Percentiles rank a stretch among this genome's conserved stretches.
Evolutionary conservation across 35 echinoderm and acorn worm genomes (phyloP).

Genomic region (Ptychodera flava): DNA sequence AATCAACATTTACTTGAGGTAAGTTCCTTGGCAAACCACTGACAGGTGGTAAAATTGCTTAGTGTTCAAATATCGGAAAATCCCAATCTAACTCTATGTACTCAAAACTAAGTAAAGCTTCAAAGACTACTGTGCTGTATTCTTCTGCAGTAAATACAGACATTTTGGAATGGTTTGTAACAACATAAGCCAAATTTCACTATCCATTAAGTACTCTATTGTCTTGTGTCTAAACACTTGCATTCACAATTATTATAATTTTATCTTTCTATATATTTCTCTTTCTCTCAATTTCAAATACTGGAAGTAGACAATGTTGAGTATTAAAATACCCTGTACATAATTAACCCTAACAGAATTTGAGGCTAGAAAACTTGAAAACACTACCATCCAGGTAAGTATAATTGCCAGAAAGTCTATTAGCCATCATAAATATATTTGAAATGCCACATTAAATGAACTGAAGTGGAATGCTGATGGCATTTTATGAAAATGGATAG

Average conservation of each 20-base stretch:
- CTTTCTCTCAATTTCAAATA: neutral
- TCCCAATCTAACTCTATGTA: too few species aligned
- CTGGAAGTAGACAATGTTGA: neutral
- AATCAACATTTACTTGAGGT: neutral
- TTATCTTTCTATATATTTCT: neutral
- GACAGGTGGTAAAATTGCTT: neutral
- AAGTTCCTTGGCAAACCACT: neutral
- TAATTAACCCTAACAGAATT: neutral
- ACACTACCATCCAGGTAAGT: neutral
- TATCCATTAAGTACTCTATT: neutral
- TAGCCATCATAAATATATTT: neutral
- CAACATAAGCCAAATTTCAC: neutral
- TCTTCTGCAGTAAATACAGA: neutral
- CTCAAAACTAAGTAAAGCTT: too few species aligned
- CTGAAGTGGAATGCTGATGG: neutral
- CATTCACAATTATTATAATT: neutral
- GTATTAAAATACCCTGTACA: constrained; percentile 1
- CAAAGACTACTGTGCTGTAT: too few species aligned
- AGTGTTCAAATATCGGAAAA: too few species aligned
- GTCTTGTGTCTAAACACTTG: neutral
- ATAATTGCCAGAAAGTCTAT: neutral
- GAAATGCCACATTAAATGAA: neutral
- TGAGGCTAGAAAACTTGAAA: neutral
- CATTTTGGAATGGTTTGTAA: neutral
- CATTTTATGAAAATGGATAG: neutral